A percentile compares a stretch with the other conserved stretches of the same genome.
Conservation (phyloP, 2,888 invertebrate genomes). For the Torymus texanus region DNA sequence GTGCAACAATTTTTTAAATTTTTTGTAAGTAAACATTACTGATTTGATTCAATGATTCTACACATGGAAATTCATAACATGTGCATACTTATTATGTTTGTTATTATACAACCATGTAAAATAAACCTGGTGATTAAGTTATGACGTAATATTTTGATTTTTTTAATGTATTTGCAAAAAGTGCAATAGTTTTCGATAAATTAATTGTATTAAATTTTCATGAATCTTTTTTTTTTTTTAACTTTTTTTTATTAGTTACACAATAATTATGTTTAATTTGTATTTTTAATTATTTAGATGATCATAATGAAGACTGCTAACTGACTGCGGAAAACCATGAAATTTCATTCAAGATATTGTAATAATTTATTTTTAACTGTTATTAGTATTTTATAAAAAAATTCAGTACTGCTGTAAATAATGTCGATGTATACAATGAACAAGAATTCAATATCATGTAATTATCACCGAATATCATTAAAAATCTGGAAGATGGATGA, state of each 20-base stretch:
- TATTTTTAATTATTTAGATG: slow-evolving; percentile 26
- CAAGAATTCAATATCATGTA: no score
- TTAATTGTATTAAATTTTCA: not conserved
- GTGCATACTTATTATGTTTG: not conserved
- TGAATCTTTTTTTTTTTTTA: not conserved
- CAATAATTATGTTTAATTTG: slow-evolving; percentile 6
- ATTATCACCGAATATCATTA: no score
- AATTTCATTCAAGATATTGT: slow-evolving; percentile 44
- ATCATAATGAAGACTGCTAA: slow-evolving; percentile 51
- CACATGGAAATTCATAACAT: slow-evolving; percentile 17
- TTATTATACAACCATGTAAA: slow-evolving; percentile 17
- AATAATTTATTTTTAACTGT: slow-evolving; percentile 47
- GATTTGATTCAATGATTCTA: not conserved
- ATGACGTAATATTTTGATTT: no score
- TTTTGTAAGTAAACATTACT: slow-evolving; percentile 68
- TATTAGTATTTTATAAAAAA: slow-evolving; percentile 37
- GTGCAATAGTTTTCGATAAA: no score
- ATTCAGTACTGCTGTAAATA: slow-evolving; percentile 42
- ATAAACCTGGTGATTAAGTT: not conserved
- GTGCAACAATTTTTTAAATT: slow-evolving; percentile 68
- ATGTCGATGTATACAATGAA: slow-evolving; percentile 32
- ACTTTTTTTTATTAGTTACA: not conserved
- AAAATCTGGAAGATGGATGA: slow-evolving; percentile 36
- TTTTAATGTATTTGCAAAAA: no score
- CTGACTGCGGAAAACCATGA: slow-evolving; percentile 19